Evolutionary conservation across 2,113 vertebrate species (phyloP).

Genomic region (Semicossyphus pulcher): DNA sequence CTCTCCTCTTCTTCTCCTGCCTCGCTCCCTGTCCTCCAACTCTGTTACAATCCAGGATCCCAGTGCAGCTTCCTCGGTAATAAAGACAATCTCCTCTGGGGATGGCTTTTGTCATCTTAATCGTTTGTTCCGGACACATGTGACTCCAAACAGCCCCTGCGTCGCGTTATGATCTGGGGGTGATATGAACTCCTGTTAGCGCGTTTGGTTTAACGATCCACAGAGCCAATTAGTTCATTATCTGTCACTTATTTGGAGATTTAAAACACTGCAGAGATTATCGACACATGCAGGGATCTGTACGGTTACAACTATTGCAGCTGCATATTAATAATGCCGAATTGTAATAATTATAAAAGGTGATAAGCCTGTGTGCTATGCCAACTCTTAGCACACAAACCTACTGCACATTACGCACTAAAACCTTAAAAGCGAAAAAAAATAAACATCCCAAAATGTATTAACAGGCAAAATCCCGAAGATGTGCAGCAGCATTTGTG

Average conservation of each 20-base stretch:
- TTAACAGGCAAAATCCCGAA: slow-evolving; percentile 37
- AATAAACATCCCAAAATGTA: slow-evolving; percentile 33
- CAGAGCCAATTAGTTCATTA: slow-evolving; percentile 48
- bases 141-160: slow-evolving; percentile 58
- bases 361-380: slow-evolving; percentile 39
- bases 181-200: slow-evolving; percentile 36
- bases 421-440: slow-evolving; percentile 21
- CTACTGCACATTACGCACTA: slow-evolving; percentile 40
- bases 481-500: slow-evolving; percentile 16
- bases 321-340: slow-evolving; percentile 21
- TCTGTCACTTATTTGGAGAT: slow-evolving; percentile 7
- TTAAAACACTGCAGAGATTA: not conserved
- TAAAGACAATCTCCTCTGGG: slow-evolving; percentile 60
- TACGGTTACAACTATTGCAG: slow-evolving; percentile 6
- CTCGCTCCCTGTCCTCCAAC: slow-evolving; percentile 64
- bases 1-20: slow-evolving; percentile 67
- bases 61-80: slow-evolving; percentile 71
- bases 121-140: slow-evolving; percentile 63
- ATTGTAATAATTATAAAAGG: slow-evolving; percentile 26
- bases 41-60: slow-evolving; percentile 68
- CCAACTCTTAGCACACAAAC: slow-evolving; percentile 41
- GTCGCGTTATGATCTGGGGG: slow-evolving; percentile 28
- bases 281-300: not conserved
- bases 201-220: slow-evolving; percentile 29
- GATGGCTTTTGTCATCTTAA: slow-evolving; percentile 76